Percentiles rank a stretch among this genome's conserved stretches.
These are phyloP conservation scores for Apodemus sylvaticus DNA, from an alignment of 2,113 vertebrate genomes.

Conservation along the genomic window DNA sequence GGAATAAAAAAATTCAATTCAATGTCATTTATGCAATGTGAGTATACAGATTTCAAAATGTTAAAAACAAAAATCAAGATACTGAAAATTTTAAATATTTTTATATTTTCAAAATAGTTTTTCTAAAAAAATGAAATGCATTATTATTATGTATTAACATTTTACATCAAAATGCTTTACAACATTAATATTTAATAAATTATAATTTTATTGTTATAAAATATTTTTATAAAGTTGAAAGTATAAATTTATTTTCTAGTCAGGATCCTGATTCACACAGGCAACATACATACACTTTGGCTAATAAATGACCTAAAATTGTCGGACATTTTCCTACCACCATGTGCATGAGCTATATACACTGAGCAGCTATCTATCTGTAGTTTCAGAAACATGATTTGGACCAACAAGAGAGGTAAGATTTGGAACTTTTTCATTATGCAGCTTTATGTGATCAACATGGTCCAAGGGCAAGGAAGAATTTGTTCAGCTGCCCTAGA, in stretches of 20 bases:
- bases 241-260: background rate
- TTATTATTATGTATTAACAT: background rate
- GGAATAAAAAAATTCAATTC: background rate
- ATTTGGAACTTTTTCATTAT: background rate
- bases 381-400: background rate
- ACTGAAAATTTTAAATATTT: background rate
- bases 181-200: background rate
- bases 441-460: background rate
- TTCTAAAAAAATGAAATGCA: background rate
- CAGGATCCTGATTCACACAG: background rate
- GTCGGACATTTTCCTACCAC: background rate
- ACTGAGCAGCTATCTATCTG: background rate
- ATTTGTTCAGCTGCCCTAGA: background rate
- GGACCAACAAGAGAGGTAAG: background rate
- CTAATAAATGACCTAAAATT: background rate
- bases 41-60: background rate
- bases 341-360: background rate
- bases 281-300: background rate
- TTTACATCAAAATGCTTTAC: background rate
- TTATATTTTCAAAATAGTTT: background rate
- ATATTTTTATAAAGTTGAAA: background rate
- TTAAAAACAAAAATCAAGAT: background rate
- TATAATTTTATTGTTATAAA: background rate
- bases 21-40: background rate
- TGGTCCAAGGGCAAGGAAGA: background rate